Conservation (phyloP, 2,888 invertebrate genomes). For the Drosophila austrosaltans region DNA sequence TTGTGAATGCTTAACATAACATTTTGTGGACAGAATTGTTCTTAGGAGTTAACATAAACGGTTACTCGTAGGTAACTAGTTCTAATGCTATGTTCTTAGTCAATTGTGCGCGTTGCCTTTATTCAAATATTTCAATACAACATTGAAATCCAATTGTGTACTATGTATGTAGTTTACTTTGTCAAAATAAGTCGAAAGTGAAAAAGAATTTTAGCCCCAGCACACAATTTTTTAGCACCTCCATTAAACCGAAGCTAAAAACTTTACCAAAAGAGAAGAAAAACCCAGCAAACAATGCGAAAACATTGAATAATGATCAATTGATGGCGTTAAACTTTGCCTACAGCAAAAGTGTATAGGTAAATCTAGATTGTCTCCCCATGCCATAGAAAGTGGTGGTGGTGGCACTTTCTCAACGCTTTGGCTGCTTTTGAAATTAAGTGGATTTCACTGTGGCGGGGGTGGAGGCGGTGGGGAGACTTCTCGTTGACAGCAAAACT, state of each 20-base stretch:
- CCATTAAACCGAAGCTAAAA: slow-evolving; percentile 8
- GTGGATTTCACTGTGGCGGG: slow-evolving; percentile 51
- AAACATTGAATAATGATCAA: slow-evolving; percentile 64
- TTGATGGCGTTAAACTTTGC: slow-evolving; percentile 54
- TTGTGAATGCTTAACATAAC: no score
- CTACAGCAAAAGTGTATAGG: slow-evolving; percentile 23
- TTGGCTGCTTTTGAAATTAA: slow-evolving; percentile 49
- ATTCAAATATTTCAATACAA: no score
- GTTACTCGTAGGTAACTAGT: no score
- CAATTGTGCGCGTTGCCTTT: no score
- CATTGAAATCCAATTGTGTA: not conserved
- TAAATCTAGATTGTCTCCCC: slow-evolving; percentile 1
- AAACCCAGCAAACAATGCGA: slow-evolving; percentile 29
- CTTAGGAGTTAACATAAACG: no score
- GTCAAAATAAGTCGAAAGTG: not conserved
- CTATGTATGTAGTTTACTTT: not conserved
- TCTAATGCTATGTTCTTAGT: no score
- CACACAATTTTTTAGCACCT: slow-evolving; percentile 22
- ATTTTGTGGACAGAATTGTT: no score
- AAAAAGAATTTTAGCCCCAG: not conserved
- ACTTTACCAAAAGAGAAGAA: slow-evolving; percentile 16
- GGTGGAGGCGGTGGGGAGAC: not conserved
- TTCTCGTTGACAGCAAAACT: slow-evolving; percentile 56
- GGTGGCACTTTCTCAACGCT: not conserved
- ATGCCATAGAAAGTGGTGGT: not conserved